These are phyloP conservation scores for Pseudorhombus dupliciocellatus DNA, from an alignment of 2,113 vertebrate genomes.

Conservation along the genomic window DNA sequence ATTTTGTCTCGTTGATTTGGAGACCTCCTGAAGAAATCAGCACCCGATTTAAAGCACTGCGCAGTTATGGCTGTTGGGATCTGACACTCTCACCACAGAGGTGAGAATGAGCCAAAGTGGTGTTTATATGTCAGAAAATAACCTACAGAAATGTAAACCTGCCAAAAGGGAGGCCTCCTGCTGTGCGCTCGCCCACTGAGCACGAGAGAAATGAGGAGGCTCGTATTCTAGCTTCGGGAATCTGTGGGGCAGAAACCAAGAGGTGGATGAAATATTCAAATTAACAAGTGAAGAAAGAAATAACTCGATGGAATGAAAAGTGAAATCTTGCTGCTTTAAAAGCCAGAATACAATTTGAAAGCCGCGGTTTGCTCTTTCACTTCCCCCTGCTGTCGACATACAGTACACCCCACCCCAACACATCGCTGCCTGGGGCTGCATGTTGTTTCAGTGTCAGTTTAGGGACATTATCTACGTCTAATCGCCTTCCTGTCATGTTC, in stretches of 20 bases:
- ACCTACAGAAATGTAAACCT: slow-evolving; percentile 16
- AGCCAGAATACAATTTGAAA: background rate
- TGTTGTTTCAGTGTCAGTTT: no score
- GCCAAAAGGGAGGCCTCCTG: background rate
- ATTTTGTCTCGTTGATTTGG: no score
- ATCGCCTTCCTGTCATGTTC: background rate
- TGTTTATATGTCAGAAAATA: slow-evolving; percentile 29
- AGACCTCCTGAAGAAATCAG: background rate
- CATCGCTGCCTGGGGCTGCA: background rate
- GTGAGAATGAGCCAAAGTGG: background rate
- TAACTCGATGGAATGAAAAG: background rate
- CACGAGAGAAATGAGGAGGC: background rate
- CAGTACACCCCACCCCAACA: background rate
- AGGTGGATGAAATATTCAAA: slow-evolving; percentile 6
- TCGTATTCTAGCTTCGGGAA: background rate
- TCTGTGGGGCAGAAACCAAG: slow-evolving; percentile 5
- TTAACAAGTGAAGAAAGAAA: no score
- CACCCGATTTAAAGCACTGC: background rate
- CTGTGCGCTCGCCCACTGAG: background rate
- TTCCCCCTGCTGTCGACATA: background rate
- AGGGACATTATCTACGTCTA: background rate
- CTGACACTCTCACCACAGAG: background rate
- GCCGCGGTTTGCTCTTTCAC: no score
- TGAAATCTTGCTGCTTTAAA: background rate
- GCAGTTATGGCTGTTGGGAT: background rate